Conservation (phyloP, 2,888 invertebrate genomes). For the Phorcus lineatus region DNA sequence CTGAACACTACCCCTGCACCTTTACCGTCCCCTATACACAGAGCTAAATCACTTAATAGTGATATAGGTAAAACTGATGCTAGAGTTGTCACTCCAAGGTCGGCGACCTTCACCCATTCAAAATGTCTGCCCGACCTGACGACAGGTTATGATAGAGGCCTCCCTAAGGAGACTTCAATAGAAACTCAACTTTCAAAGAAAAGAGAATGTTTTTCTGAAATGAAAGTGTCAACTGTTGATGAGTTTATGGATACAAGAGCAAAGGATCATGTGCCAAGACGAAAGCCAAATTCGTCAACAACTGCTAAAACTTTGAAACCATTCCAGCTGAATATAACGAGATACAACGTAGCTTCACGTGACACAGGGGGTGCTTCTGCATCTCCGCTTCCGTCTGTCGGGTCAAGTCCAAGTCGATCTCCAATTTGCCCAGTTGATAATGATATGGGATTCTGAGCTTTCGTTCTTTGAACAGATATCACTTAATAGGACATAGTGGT, state of each 20-base stretch:
- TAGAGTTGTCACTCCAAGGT: neutral
- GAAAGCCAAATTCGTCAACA: neutral
- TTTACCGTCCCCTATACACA: neutral
- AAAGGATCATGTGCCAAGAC: neutral
- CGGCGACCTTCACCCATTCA: constrained; percentile 3
- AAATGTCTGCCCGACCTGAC: neutral
- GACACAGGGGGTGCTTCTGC: neutral
- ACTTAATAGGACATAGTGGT: too few species aligned
- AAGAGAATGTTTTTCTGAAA: too few species aligned
- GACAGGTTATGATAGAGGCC: neutral
- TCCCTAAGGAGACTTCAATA: too few species aligned
- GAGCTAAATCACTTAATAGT: neutral
- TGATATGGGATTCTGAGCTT: too few species aligned
- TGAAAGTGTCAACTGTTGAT: too few species aligned
- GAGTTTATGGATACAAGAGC: neutral
- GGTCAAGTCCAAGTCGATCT: neutral
- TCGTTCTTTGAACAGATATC: too few species aligned
- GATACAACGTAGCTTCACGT: neutral
- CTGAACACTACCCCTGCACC: neutral
- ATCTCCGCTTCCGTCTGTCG: constrained; percentile 5
- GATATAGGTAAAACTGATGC: neutral
- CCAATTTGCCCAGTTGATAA: neutral
- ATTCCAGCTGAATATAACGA: neutral
- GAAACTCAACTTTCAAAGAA: too few species aligned
- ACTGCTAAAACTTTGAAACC: neutral